Conservation (phyloP, 2,888 invertebrate genomes). For the Zygaena filipendulae region DNA sequence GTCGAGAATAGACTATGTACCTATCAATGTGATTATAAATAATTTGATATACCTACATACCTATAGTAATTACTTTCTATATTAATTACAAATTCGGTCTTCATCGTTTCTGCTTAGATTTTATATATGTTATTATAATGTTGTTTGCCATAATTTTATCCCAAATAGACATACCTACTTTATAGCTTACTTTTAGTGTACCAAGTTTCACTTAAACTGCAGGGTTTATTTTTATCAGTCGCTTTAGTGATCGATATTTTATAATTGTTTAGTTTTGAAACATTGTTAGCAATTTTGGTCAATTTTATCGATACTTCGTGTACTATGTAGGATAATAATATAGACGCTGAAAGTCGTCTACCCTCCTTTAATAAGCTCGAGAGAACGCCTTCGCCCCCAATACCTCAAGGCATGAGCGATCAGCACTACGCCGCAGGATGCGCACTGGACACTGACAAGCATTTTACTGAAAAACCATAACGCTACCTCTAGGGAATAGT, state of each 20-base stretch:
- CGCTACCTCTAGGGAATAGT: slow-evolving; percentile 1
- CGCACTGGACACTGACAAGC: slow-evolving; percentile 11
- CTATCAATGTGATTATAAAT: slow-evolving; percentile 54
- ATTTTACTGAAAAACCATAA: background rate
- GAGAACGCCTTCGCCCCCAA: slow-evolving; percentile 3
- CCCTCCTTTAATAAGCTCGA: no score
- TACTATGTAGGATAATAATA: slow-evolving; percentile 42
- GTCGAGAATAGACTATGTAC: slow-evolving; percentile 55
- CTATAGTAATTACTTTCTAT: no score
- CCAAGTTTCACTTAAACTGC: no score
- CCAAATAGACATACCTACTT: no score
- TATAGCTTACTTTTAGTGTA: no score
- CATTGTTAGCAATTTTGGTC: slow-evolving; percentile 48
- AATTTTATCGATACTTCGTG: slow-evolving; percentile 48
- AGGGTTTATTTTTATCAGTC: no score
- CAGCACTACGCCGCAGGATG: slow-evolving; percentile 10
- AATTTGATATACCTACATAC: slow-evolving; percentile 39
- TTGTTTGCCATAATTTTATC: no score
- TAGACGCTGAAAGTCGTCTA: no score
- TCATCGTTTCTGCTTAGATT: no score
- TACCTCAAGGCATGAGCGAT: slow-evolving; percentile 8
- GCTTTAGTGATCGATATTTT: no score
- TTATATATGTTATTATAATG: no score
- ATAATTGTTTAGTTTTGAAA: slow-evolving; percentile 26
- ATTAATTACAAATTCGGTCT: no score